Base-by-base conservation (phyloP, 35 echinoderm and acorn worm genomes). In the Patiria miniata region DNA sequence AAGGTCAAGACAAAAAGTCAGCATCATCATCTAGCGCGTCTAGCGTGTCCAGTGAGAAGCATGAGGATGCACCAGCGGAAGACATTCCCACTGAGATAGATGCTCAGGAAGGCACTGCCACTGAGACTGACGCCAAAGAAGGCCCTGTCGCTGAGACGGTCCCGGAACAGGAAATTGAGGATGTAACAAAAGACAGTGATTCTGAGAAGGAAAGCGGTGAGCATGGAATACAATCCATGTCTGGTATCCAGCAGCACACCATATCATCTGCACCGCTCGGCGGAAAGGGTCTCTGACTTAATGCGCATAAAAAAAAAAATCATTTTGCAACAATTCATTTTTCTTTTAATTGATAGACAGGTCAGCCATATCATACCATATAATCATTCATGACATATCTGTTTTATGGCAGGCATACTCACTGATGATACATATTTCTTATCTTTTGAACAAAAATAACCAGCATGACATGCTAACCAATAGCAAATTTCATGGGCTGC, bases 261-360 rank as follows among this genome's bases (percentile, higher is more conserved):
- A 73, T 73, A 34, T 32, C 65, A 73, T 73, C 65, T 73, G 65
- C 65, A 73, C 65, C 29, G 65, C 65, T 73, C 29, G 65, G 65
- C 29, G 65, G 65, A 73, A 73, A 30, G 65, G 65, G 65, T 32
- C 3, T 73, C 26, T 73, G 65, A 47, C 42, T 47, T 12, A 4
- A 47, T 47, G 42, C 42, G 4, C 42, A 47, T 47, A 47, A 6
- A 47, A 6, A 47, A 47, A 47, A 4, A 47, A 47, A 47, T 47
- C 12, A 47, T 47, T 47, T 12, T 47, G 42, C 42, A 6, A 6
- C 42, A 6, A 6, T 47, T 47, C 4, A 4, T 47, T 47, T 47
- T 47, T 47, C 4, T 47, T 47, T 47, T 6, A n/a, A n/a, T n/a
- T n/a, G n/a, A n/a, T n/a, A n/a, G n/a, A n/a, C n/a, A n/a, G n/a